A percentile compares a stretch with the other conserved stretches of the same genome.
Conservation (phyloP, 2,797 vertebrate species). For the Pantherophis alleghaniensis region DNA sequence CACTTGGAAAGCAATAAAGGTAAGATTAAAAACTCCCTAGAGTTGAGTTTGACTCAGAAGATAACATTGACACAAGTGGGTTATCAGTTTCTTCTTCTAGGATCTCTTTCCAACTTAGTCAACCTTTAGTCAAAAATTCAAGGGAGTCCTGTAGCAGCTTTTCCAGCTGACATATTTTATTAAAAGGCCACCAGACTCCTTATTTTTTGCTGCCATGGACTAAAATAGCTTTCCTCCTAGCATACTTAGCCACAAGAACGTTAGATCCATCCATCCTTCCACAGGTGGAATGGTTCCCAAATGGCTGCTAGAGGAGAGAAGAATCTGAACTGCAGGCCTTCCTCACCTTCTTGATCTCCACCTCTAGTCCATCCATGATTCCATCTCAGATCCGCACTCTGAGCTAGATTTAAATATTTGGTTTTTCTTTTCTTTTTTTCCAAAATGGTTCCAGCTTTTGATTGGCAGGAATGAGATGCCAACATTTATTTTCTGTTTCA, state of each 20-base stretch:
- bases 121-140: neutral
- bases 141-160: neutral
- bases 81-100: neutral
- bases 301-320: neutral
- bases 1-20: neutral
- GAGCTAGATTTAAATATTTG: neutral
- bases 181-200: neutral
- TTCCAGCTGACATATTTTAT: neutral
- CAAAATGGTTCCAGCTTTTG: slow-evolving; percentile 23
- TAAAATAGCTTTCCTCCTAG: too few species aligned
- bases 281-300: neutral
- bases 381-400: neutral
- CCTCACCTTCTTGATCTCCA: neutral
- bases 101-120: neutral
- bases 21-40: neutral
- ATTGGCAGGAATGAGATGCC: slow-evolving; percentile 48
- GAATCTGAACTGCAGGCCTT: neutral
- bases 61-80: neutral
- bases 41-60: neutral
- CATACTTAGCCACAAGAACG: neutral
- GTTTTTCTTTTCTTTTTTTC: neutral
- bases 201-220: neutral
- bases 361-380: neutral
- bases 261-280: neutral
- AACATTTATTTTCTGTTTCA: slow-evolving; percentile 39